Conservation (phyloP, 1,140 invertebrate species). For the Pomacea maculata region DNA sequence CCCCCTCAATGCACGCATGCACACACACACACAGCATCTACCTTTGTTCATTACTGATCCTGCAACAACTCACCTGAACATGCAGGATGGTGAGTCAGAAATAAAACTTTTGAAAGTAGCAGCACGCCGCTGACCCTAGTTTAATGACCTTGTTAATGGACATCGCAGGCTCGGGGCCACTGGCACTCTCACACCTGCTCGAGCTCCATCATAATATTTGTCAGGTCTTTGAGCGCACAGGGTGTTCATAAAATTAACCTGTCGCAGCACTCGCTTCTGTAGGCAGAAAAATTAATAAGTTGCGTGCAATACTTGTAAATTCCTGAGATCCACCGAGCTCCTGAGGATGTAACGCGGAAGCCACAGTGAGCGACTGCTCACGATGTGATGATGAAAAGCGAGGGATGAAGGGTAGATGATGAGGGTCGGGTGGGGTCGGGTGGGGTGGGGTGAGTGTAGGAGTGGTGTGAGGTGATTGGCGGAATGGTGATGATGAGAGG, state of each 20-base stretch:
- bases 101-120: neutral
- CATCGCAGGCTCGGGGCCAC: too few species aligned
- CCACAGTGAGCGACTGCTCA: neutral
- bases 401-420: neutral
- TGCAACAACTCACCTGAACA: neutral
- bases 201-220: neutral
- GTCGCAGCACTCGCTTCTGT: neutral
- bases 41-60: neutral
- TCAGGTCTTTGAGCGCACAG: neutral
- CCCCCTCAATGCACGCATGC: neutral
- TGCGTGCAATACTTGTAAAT: neutral
- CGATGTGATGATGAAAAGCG: neutral
- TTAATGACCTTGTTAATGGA: neutral
- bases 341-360: neutral
- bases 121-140: neutral
- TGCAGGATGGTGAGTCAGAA: neutral
- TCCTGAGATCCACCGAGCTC: neutral
- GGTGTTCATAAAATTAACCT: neutral
- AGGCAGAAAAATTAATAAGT: neutral
- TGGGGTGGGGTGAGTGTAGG: neutral
- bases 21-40: neutral
- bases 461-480: neutral
- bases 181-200: too few species aligned
- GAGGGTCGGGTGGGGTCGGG: neutral
- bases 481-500: too few species aligned